A percentile compares a stretch with the other conserved stretches of the same genome.
These are phyloP conservation scores for Monopis laevigella DNA, from an alignment of 2,888 invertebrate species.

Conservation along the genomic window DNA sequence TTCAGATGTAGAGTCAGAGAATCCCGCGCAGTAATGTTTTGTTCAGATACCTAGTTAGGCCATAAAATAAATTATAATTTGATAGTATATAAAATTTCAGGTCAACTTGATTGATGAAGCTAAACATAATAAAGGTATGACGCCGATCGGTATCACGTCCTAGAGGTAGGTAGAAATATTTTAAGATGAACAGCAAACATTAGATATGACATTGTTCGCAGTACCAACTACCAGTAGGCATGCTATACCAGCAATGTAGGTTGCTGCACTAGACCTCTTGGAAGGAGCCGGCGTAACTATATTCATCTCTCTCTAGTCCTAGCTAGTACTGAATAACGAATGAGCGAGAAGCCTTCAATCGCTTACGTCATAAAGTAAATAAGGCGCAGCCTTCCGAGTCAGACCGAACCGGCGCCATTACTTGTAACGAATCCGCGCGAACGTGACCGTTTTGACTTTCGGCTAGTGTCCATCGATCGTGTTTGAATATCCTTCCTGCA, in stretches of 20 bases:
- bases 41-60: too few species aligned
- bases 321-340: constrained; percentile 23
- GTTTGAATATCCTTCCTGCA: constrained; percentile 59
- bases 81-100: background rate
- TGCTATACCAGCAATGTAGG: constrained; percentile 48
- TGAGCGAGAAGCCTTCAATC: constrained; percentile 32
- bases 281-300: constrained; percentile 24
- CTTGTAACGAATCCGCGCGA: constrained; percentile 57
- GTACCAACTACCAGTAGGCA: too few species aligned
- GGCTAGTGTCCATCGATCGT: constrained; percentile 58
- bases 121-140: background rate
- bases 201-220: constrained; percentile 53
- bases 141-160: background rate
- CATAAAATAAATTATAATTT: too few species aligned
- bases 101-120: background rate
- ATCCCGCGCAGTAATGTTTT: too few species aligned
- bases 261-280: constrained; percentile 55
- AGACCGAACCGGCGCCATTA: constrained; percentile 55
- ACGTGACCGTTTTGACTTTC: constrained; percentile 59
- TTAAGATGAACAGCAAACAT: constrained; percentile 39
- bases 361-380: constrained; percentile 56
- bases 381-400: constrained; percentile 60
- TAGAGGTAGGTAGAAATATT: background rate
- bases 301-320: constrained; percentile 29
- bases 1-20: too few species aligned